Evolutionary conservation across 1,140 invertebrate genomes (phyloP).

Genomic region (Polyergus mexicanus): DNA sequence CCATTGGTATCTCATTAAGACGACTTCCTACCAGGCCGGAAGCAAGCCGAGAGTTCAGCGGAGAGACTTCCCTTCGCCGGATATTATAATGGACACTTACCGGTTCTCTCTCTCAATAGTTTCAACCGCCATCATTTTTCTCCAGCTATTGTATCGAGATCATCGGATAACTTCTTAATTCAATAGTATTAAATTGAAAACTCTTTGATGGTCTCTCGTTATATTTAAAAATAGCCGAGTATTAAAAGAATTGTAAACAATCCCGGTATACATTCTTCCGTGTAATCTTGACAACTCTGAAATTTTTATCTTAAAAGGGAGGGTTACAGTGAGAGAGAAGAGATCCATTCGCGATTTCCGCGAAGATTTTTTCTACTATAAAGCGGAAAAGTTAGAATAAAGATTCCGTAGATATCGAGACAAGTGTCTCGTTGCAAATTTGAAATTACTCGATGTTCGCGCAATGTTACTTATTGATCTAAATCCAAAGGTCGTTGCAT

Average conservation of each 20-base stretch:
- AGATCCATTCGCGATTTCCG: no score
- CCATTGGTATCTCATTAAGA: constrained; percentile 45
- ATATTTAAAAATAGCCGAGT: background rate
- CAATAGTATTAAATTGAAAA: background rate
- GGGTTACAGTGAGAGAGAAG: no score
- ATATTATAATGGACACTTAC: constrained; percentile 1
- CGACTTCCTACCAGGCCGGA: background rate
- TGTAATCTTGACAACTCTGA: no score
- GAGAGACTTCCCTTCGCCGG: background rate
- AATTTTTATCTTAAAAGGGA: no score
- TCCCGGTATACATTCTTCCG: no score
- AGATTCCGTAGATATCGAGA: background rate
- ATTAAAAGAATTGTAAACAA: no score
- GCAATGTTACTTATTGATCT: constrained; percentile 28
- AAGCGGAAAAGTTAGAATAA: background rate
- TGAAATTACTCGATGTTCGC: background rate
- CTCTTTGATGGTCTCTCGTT: background rate
- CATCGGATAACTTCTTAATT: background rate
- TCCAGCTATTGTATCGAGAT: background rate
- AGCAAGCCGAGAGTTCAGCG: background rate
- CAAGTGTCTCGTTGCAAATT: constrained; percentile 1
- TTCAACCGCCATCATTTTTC: background rate
- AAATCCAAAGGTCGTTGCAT: background rate
- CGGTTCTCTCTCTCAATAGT: background rate
- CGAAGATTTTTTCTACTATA: constrained; percentile 11